Evolutionary conservation across 30 jellyfish, hydroid and myxozoan genomes (phyloP).

Genomic region (Nemopilema nomurai): DNA sequence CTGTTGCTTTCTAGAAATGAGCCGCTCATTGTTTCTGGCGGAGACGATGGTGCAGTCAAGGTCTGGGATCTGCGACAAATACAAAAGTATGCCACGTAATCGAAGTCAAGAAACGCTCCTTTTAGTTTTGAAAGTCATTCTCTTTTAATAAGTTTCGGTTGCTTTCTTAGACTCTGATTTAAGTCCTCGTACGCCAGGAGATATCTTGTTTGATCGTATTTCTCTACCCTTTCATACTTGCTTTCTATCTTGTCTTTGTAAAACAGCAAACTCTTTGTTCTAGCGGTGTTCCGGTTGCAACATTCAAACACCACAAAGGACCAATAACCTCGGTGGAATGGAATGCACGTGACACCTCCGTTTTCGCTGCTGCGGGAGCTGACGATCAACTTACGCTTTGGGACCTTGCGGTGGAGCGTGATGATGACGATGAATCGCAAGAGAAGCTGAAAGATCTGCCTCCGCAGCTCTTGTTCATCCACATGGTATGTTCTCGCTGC

Average conservation of each 20-base stretch:
- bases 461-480: slow-evolving; percentile 93
- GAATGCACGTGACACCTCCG: slow-evolving; percentile 95
- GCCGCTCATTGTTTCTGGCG: slow-evolving; percentile 95
- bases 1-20: slow-evolving; percentile 71
- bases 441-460: slow-evolving; percentile 77
- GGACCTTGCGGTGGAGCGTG: slow-evolving; percentile 97
- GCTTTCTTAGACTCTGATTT: too few species aligned
- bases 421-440: slow-evolving; percentile 70
- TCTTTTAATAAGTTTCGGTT: too few species aligned
- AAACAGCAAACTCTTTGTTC: neutral
- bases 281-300: slow-evolving; percentile 88
- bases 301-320: slow-evolving; percentile 94
- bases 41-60: slow-evolving; percentile 92
- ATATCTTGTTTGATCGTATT: too few species aligned
- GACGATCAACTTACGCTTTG: slow-evolving; percentile 92
- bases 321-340: slow-evolving; percentile 98
- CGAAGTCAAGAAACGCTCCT: neutral
- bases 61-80: slow-evolving; percentile 96
- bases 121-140: too few species aligned
- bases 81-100: slow-evolving; percentile 44
- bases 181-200: too few species aligned
- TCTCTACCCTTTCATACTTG: too few species aligned
- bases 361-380: slow-evolving; percentile 95
- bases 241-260: neutral
- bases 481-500: slow-evolving; percentile 71